Percentiles rank a stretch among this genome's conserved stretches.
These are phyloP conservation scores for Lepidurus arcticus DNA, from an alignment of 1,140 invertebrate species.

Conservation along the genomic window DNA sequence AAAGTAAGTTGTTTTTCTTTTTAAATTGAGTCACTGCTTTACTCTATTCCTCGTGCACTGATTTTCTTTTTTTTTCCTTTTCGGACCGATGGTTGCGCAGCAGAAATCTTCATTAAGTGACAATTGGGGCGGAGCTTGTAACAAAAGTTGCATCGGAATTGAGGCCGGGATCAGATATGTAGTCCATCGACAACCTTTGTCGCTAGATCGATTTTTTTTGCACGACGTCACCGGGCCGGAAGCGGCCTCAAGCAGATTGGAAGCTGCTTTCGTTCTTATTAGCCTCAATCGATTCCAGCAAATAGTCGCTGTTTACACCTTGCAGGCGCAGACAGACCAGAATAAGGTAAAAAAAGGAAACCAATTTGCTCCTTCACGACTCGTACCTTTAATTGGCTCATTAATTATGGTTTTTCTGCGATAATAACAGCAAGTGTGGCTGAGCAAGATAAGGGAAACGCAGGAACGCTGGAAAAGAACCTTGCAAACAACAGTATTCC, in stretches of 20 bases:
- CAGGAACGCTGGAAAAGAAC: conserved; percentile 53
- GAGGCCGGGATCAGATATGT: conserved; percentile 46
- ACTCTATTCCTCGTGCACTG: background rate
- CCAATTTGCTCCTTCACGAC: background rate
- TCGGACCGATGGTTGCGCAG: conserved; percentile 11
- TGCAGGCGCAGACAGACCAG: conserved; percentile 51
- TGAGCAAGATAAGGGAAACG: conserved; percentile 49
- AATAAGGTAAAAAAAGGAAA: conserved; percentile 47
- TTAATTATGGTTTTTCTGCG: conserved; percentile 26
- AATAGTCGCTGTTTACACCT: conserved; percentile 53
- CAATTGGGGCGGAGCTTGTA: conserved; percentile 49
- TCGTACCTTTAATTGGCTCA: conserved; percentile 18
- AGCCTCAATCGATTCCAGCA: conserved; percentile 57
- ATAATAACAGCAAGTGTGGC: conserved; percentile 48
- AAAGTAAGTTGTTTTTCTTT: conserved; percentile 48
- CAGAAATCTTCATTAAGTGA: conserved; percentile 53
- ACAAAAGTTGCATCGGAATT: conserved; percentile 41
- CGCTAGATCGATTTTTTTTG: conserved; percentile 59
- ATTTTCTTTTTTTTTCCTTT: conserved; percentile 31
- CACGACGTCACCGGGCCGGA: conserved; percentile 58
- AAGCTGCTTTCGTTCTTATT: conserved; percentile 54
- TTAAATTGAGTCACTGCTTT: background rate
- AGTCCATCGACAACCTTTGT: conserved; percentile 61
- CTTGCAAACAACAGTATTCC: conserved; percentile 49
- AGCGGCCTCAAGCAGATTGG: conserved; percentile 50